phyloP scores from a whole-genome alignment of 37 sponge, comb jelly and placozoan genomes.

The Hexactinellida sp. region DNA sequence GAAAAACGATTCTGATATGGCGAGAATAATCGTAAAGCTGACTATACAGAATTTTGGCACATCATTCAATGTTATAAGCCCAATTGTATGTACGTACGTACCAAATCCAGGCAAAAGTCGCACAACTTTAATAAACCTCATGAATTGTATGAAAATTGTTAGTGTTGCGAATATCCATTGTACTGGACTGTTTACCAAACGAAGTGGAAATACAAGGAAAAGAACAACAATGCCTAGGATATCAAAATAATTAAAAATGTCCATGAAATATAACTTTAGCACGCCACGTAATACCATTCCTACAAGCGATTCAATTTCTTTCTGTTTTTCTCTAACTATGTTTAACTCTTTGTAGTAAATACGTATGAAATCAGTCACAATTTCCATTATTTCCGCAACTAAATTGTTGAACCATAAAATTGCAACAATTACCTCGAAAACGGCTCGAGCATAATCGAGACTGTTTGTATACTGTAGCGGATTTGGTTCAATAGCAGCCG shows the following conservation, averaged over 20 bases:
- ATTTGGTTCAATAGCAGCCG: background rate
- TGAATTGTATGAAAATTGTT: background rate
- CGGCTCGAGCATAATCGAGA: background rate
- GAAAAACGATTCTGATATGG: background rate
- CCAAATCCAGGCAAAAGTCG: slow-evolving; percentile 1
- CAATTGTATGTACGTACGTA: slow-evolving; percentile 4
- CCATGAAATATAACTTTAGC: background rate
- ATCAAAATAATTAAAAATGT: background rate
- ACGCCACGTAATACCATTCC: background rate
- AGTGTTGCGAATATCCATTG: slow-evolving; percentile 7
- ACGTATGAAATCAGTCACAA: background rate
- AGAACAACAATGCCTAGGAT: background rate
- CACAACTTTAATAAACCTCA: background rate
- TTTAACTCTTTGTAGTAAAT: background rate
- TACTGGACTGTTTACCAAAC: background rate
- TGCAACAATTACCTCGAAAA: background rate
- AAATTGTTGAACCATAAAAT: background rate
- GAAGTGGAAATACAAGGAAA: background rate
- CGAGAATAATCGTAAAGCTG: background rate
- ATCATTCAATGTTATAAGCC: background rate
- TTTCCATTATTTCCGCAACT: background rate
- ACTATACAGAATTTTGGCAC: slow-evolving; percentile 5
- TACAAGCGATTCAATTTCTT: background rate
- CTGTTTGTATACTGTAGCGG: background rate
- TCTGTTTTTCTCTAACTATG: background rate